These are phyloP conservation scores for Osmerus eperlanus DNA, from an alignment of 2,113 vertebrate genomes.

Conservation along the genomic window DNA sequence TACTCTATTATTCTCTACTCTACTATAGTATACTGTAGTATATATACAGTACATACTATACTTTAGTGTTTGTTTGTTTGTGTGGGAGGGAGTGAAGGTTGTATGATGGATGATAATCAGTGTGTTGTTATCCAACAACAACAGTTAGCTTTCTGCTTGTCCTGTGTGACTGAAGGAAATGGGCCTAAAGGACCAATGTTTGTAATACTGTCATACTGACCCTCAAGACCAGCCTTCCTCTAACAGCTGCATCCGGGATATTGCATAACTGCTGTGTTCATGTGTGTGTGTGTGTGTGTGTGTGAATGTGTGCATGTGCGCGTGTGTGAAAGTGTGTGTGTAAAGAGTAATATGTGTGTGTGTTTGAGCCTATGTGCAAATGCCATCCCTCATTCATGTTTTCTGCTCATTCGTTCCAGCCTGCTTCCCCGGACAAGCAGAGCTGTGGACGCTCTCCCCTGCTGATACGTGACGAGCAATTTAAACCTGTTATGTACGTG, in stretches of 20 bases:
- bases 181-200: not conserved
- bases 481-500: conserved; percentile 71
- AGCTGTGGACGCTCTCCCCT: conserved; percentile 33
- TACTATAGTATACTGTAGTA: too few species aligned
- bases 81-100: too few species aligned
- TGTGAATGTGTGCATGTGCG: not conserved
- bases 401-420: conserved; percentile 61
- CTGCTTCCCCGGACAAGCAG: conserved; percentile 21
- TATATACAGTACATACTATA: too few species aligned
- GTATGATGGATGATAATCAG: not conserved
- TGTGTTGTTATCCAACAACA: not conserved
- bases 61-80: too few species aligned
- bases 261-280: conserved; percentile 26
- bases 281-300: not conserved
- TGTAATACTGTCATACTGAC: conserved; percentile 9
- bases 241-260: conserved; percentile 46
- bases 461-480: conserved; percentile 43
- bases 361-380: not conserved
- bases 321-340: not conserved
- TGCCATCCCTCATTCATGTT: conserved; percentile 52
- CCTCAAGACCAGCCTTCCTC: conserved; percentile 19
- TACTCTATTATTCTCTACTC: too few species aligned
- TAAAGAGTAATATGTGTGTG: too few species aligned
- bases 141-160: not conserved
- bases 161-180: conserved; percentile 29